A percentile compares a stretch with the other conserved stretches of the same genome.
Evolutionary conservation across 2,888 invertebrate genomes (phyloP).

Genomic region (Drosophila parthenogenetica): DNA sequence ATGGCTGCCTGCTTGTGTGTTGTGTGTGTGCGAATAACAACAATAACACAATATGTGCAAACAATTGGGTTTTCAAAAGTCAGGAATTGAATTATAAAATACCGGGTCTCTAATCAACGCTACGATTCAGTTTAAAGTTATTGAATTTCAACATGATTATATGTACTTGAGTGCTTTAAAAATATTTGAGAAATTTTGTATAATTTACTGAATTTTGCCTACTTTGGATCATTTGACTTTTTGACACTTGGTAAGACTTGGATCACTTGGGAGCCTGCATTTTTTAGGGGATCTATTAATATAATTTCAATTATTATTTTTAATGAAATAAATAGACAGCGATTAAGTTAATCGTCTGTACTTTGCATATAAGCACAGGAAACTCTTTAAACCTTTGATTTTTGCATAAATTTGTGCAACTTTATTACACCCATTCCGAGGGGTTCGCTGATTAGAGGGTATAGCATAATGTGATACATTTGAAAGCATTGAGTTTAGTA

Average conservation of each 20-base stretch:
- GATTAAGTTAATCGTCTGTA: background rate
- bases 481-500: slow-evolving; percentile 34
- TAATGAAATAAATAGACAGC: too few relatives aligned
- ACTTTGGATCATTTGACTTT: background rate
- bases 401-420: background rate
- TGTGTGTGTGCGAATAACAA: slow-evolving; percentile 19
- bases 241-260: background rate
- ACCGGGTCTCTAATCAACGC: background rate
- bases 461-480: slow-evolving; percentile 14
- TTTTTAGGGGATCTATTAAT: too few relatives aligned
- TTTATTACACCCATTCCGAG: background rate
- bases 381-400: background rate
- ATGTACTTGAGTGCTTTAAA: background rate
- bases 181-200: background rate
- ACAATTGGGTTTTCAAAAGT: slow-evolving; percentile 19
- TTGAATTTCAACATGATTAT: background rate
- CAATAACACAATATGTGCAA: slow-evolving; percentile 29
- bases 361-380: background rate
- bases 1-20: background rate
- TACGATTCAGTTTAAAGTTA: slow-evolving; percentile 9
- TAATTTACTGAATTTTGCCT: background rate
- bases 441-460: slow-evolving; percentile 1
- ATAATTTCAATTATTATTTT: too few relatives aligned
- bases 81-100: slow-evolving; percentile 16
- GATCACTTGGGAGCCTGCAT: too few relatives aligned